Conservation (phyloP, 2,888 invertebrate species). For the Perdita meconis region DNA sequence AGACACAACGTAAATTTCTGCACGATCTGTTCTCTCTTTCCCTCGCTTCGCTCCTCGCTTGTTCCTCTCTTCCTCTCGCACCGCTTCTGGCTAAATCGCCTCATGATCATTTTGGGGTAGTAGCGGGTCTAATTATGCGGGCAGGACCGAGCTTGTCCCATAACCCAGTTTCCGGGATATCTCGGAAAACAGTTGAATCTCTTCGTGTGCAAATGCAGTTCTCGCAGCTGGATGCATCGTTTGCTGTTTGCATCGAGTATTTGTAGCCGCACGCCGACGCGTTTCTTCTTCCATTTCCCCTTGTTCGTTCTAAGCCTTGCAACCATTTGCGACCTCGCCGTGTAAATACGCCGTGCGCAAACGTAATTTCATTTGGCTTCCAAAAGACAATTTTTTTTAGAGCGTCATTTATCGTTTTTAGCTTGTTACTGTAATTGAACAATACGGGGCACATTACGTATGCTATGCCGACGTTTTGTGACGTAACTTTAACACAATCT, state of each 20-base stretch:
- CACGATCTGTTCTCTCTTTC: conserved; percentile 25
- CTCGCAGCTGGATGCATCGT: conserved; percentile 17
- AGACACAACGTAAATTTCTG: conserved; percentile 31
- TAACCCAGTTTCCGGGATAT: conserved; percentile 64
- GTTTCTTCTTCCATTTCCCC: background rate
- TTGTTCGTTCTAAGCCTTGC: background rate
- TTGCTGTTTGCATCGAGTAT: conserved; percentile 19
- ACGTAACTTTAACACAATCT: too few relatives aligned
- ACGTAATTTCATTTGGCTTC: too few relatives aligned
- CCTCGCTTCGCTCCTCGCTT: background rate
- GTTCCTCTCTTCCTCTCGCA: conserved; percentile 5
- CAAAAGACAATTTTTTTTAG: too few relatives aligned
- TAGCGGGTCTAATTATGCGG: conserved; percentile 58
- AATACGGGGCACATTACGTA: too few relatives aligned
- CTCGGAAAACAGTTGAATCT: conserved; percentile 54
- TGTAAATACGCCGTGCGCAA: too few relatives aligned
- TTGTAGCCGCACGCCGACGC: background rate
- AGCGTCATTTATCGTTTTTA: too few relatives aligned
- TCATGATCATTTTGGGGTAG: conserved; percentile 48
- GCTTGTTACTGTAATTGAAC: too few relatives aligned
- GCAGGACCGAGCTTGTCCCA: conserved; percentile 52
- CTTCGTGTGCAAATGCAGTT: conserved; percentile 33
- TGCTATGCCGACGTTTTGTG: too few relatives aligned
- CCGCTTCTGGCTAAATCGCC: conserved; percentile 44
- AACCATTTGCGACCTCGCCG: too few relatives aligned